Evolutionary conservation across 2,797 vertebrate genomes (phyloP).

Genomic region (Lateolabrax maculatus): DNA sequence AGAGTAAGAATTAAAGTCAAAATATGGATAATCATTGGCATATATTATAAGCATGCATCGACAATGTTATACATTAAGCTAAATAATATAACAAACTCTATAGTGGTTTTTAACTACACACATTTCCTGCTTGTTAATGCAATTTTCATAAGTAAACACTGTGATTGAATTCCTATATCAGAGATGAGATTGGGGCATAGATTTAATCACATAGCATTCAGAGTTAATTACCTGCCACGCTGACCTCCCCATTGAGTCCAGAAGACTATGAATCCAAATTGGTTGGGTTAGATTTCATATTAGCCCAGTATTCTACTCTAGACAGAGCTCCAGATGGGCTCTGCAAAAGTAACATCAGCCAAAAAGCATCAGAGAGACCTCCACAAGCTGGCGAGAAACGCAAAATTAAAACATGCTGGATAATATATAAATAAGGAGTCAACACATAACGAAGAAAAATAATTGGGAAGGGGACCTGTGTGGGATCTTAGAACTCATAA

Average conservation of each 20-base stretch:
- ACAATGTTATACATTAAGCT: too few species aligned
- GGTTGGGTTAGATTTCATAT: constrained; percentile 65
- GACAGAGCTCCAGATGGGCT: constrained; percentile 56
- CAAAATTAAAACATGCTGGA: background rate
- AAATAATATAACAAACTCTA: background rate
- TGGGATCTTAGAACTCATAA: background rate
- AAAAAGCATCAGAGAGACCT: constrained; percentile 13
- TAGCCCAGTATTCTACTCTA: constrained; percentile 37
- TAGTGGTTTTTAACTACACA: constrained; percentile 6
- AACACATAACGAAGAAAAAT: background rate
- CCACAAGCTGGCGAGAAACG: constrained; percentile 26
- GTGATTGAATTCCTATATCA: constrained; percentile 75
- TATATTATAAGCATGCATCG: too few species aligned
- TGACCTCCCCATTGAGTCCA: constrained; percentile 68
- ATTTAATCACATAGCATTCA: constrained; percentile 77
- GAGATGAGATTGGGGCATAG: constrained; percentile 64
- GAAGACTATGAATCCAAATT: constrained; percentile 62
- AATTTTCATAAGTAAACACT: constrained; percentile 74
- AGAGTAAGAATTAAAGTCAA: too few species aligned
- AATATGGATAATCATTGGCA: too few species aligned
- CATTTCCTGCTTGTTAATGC: constrained; percentile 51
- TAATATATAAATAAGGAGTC: background rate
- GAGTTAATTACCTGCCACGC: constrained; percentile 78
- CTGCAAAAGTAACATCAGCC: constrained; percentile 20
- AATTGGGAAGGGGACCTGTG: background rate